Base-by-base conservation (phyloP, 2,113 vertebrate species). In the Lepus americanus region DNA sequence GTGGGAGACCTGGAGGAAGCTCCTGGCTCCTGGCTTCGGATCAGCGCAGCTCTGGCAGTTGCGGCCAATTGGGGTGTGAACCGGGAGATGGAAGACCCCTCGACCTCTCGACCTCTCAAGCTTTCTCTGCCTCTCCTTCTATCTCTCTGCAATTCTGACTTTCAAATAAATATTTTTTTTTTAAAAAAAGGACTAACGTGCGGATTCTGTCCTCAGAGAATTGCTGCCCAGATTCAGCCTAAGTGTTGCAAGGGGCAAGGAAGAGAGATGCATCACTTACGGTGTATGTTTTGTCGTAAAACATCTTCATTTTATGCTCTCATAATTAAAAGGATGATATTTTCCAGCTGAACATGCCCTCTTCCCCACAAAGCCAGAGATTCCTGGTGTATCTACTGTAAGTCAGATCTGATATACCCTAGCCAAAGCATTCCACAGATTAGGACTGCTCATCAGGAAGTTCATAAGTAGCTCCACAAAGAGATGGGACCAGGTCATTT, bases 241-340 rank as follows among this genome's bases (percentile, higher is more conserved):
- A 33, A 89, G 16, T 61, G 19, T 49, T 76, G 6, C 6, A 78
- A 55, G 33, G 13, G 31, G 4, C 39, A 39, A 5, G 2, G 6
- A 14, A 3, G 23, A 23, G 53, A 4, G 25, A 13, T 33, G 14
- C 17, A 80, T 87, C 69, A n/a, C 14, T 74, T 74, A 55, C 25
- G 82, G 17, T 61, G 84, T 76, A 61, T 23, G 14, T 78, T 87
- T 94, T 79, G 16, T 66, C 39, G 67, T 59, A 4, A 93, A 64
- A 78, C 9, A 79, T 93, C 39, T 74, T 90, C 27, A 85, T 59
- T 81, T 77, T 81, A 29, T 51, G 69, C 25, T 69, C 23, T 87
- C 33, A 91, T 82, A 67, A 78, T 63, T 82, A 88, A 69, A 92
- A 82, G n/a, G n/a, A 94, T 85, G n/a, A 61, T n/a, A 80, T 94